Base-by-base conservation (phyloP, 2,888 invertebrate species). In the Pediacus dermestoides region DNA sequence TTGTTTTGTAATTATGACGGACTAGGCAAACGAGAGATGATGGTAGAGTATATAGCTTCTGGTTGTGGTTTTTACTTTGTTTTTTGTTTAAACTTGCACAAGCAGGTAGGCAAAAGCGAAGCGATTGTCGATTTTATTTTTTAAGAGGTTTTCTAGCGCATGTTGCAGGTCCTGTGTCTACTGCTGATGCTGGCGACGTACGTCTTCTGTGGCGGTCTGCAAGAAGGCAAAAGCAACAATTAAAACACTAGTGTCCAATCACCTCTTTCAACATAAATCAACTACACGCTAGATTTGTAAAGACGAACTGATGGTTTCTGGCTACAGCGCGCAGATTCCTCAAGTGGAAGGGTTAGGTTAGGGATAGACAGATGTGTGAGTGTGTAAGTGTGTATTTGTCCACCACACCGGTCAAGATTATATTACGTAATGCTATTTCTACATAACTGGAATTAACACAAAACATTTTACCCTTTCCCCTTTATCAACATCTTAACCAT, bases 41-140 rank as follows among this genome's bases (percentile, higher is more conserved):
- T 6, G 10, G 23, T n/a, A 23, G 23, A 23, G 10, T 23, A 18
- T 18, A 23, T 14, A 34, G 16, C 48, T 38, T 42, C 34, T 39
- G 36, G 39, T 40, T 31, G 26, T 27, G 35, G 32, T 41, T 42
- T 28, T 35, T 39, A 42, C 50, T 46, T 44, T 41, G 34, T 28
- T 28, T 37, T 26, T 34, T 16, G 18, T 37, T 32, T 34, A 30
- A 38, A 44, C 46, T 61, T 62, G 63, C 63, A 59, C 55, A 66
- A 65, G 67, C 66, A 58, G 64, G 64, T 61, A 63, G 64, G 67
- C 68, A 56, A 64, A 66, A 67, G 67, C 67, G 58, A 68, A 67
- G 67, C 66, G 63, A 63, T 63, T 64, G 63, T 66, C 63, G 60
- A 59, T 23, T 42, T 41, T 25, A 25, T 9, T 25, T 6, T 25